Percentiles rank a stretch among this genome's conserved stretches.
Conservation (phyloP, 2,888 invertebrate species). For the Micoletzkya japonica region DNA sequence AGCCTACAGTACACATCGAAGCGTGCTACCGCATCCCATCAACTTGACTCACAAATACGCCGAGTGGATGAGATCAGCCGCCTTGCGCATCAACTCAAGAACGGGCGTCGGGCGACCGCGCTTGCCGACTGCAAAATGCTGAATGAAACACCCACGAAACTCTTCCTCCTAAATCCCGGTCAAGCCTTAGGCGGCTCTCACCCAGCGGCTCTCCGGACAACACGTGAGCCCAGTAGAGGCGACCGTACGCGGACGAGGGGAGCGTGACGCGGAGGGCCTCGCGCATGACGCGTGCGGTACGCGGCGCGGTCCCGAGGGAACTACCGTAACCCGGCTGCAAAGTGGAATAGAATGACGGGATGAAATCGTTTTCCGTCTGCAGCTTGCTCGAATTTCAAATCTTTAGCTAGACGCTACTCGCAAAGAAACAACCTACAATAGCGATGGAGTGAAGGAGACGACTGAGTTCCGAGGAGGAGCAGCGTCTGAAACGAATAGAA, state of each 20-base stretch:
- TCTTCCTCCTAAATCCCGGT: not conserved
- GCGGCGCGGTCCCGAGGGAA: too few species aligned
- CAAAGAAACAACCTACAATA: too few species aligned
- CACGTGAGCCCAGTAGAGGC: constrained; percentile 6
- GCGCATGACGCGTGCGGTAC: too few species aligned
- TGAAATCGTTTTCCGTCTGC: not conserved
- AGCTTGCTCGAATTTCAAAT: too few species aligned
- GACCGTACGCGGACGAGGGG: constrained; percentile 8
- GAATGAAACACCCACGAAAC: not conserved
- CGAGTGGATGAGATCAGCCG: not conserved
- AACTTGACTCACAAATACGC: not conserved
- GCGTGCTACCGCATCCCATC: not conserved
- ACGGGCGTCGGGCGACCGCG: not conserved
- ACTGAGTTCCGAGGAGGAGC: too few species aligned
- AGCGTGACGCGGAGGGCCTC: not conserved
- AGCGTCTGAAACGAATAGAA: too few species aligned
- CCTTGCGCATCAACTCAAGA: not conserved
- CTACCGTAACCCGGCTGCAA: too few species aligned
- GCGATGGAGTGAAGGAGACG: too few species aligned
- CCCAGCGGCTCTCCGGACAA: constrained; percentile 1
- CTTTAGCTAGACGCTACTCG: too few species aligned
- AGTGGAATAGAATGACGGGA: not conserved
- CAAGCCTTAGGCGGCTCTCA: not conserved
- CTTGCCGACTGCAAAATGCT: not conserved
- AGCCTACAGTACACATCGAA: too few species aligned